Evolutionary conservation across 2,113 vertebrate species (phyloP).

Genomic region (Dasyprocta punctata): DNA sequence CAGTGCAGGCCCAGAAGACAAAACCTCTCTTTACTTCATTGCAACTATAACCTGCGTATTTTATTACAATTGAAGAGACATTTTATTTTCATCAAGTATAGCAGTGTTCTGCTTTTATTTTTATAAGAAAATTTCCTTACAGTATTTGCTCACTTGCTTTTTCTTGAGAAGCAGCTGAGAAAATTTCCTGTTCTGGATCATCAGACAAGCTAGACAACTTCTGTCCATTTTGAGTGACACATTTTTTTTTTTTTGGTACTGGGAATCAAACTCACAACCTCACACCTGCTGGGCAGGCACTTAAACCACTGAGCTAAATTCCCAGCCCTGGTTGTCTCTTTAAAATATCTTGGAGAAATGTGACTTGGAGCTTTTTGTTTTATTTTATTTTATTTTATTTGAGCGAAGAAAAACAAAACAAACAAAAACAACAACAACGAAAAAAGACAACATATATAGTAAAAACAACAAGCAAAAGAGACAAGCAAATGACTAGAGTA

Average conservation of each 20-base stretch:
- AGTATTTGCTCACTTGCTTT: conserved; percentile 31
- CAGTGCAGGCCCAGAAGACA: not conserved
- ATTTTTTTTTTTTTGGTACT: no score
- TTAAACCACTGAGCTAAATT: no score
- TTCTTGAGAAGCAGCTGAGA: not conserved
- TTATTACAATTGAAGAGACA: not conserved
- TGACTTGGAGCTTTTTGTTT: not conserved
- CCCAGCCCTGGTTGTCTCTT: not conserved
- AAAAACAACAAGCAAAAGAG: no score
- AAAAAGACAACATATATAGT: no score
- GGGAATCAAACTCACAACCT: no score
- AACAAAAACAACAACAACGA: no score
- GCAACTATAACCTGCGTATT: not conserved
- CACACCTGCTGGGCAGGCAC: no score
- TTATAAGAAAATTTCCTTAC: not conserved
- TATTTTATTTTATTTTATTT: no score
- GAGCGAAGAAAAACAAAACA: no score
- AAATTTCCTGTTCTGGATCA: not conserved
- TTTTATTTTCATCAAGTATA: not conserved
- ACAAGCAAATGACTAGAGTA: no score
- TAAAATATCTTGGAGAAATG: not conserved
- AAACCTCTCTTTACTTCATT: not conserved
- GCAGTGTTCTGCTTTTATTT: not conserved
- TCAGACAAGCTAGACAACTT: conserved; percentile 27
- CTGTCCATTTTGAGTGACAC: not conserved